Evolutionary conservation across 2,113 vertebrate genomes (phyloP).

Genomic region (Girardinichthys multiradiatus): DNA sequence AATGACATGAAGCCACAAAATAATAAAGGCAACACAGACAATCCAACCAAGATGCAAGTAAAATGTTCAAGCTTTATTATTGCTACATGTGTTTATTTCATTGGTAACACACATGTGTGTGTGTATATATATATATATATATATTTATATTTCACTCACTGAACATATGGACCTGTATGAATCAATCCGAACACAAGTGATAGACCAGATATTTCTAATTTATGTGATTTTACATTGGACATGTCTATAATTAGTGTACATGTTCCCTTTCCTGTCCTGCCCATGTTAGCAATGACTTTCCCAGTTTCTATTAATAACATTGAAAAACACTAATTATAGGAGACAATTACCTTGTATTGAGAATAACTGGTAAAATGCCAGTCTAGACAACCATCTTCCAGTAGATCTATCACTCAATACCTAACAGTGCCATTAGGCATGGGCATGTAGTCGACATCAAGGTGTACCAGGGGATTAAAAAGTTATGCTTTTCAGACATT

Average conservation of each 20-base stretch:
- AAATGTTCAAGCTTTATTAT: not conserved
- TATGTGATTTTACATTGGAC: conserved; percentile 1
- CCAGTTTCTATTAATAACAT: not conserved
- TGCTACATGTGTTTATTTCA: not conserved
- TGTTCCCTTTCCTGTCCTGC: conserved; percentile 24
- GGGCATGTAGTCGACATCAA: not conserved
- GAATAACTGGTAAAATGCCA: not conserved
- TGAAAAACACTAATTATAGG: not conserved
- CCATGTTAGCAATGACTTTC: not conserved
- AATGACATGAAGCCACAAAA: too few relatives aligned
- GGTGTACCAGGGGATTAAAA: not conserved
- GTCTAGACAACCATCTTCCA: not conserved
- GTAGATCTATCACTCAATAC: not conserved
- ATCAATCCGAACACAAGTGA: not conserved
- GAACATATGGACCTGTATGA: not conserved
- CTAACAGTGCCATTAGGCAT: not conserved
- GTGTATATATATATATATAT: too few relatives aligned
- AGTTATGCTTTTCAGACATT: not conserved
- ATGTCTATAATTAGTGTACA: not conserved
- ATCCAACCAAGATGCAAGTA: not conserved
- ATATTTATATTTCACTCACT: not conserved
- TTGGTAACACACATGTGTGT: not conserved
- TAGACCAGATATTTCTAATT: not conserved
- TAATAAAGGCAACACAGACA: not conserved
- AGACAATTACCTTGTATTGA: not conserved